Evolutionary conservation across 2,113 vertebrate species (phyloP).

Genomic region (Ornithorhynchus anatinus): DNA sequence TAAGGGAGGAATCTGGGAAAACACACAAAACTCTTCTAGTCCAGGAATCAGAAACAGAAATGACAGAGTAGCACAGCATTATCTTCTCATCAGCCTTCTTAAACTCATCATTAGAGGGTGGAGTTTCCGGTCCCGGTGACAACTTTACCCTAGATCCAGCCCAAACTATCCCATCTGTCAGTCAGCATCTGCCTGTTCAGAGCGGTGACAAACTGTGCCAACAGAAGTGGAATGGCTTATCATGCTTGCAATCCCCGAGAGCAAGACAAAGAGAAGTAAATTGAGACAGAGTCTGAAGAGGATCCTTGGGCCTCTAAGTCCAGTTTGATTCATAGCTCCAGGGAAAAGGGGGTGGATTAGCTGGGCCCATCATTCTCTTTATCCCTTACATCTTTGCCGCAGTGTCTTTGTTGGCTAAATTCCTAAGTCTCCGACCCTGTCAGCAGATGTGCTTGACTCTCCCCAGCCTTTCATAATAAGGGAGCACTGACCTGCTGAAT

Average conservation of each 20-base stretch:
- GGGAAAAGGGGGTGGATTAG: fast-evolving
- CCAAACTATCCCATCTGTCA: no score
- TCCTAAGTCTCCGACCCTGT: fast-evolving
- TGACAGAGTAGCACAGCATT: fast-evolving
- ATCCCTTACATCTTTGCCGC: no score
- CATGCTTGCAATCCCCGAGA: neutral
- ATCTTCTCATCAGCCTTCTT: fast-evolving
- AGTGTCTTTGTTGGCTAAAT: fast-evolving
- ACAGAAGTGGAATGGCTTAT: fast-evolving
- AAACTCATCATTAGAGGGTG: fast-evolving
- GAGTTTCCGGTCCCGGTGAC: fast-evolving
- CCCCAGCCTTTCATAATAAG: fast-evolving
- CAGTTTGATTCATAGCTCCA: fast-evolving
- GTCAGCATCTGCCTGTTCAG: no score
- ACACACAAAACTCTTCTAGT: fast-evolving
- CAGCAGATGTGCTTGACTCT: no score
- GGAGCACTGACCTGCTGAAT: constrained; percentile 86
- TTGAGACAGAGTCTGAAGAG: fast-evolving
- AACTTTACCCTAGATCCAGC: no score
- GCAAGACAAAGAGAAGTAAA: fast-evolving
- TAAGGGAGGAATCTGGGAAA: fast-evolving
- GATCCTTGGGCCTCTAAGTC: fast-evolving
- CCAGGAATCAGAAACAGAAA: fast-evolving
- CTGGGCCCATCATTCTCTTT: fast-evolving
- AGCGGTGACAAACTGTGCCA: no score